These are phyloP conservation scores for Anthoptus insignis DNA, from an alignment of 2,888 invertebrate genomes.

Conservation along the genomic window DNA sequence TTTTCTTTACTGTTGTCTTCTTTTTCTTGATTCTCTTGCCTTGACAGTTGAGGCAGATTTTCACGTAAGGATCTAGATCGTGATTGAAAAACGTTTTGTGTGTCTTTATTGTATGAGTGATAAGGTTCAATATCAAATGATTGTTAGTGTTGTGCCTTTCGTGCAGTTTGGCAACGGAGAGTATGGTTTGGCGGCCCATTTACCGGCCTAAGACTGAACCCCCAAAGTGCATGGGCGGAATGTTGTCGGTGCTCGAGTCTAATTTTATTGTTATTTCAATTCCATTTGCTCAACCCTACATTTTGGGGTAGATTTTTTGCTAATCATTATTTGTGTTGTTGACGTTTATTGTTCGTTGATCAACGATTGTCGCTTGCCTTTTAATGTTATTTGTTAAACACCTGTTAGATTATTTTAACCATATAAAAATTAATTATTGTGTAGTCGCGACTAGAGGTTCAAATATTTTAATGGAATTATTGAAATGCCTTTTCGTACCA, in stretches of 20 bases:
- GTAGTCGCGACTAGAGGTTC: too few relatives aligned
- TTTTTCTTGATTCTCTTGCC: too few relatives aligned
- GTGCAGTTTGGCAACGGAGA: background rate
- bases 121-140: conserved; percentile 48
- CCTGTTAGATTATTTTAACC: conserved; percentile 27
- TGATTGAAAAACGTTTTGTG: background rate
- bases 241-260: conserved; percentile 66
- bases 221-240: conserved; percentile 70
- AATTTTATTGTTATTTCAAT: conserved; percentile 76
- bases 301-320: conserved; percentile 55
- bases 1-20: too few relatives aligned
- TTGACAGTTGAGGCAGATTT: too few relatives aligned
- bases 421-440: background rate
- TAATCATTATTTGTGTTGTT: conserved; percentile 63
- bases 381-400: conserved; percentile 42
- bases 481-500: too few relatives aligned
- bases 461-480: too few relatives aligned
- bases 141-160: background rate
- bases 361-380: conserved; percentile 52
- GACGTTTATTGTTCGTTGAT: conserved; percentile 58
- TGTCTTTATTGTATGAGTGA: conserved; percentile 3
- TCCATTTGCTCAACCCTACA: conserved; percentile 61
- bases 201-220: conserved; percentile 59
- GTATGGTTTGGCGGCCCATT: conserved; percentile 70
- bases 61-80: too few relatives aligned